Conservation (phyloP, 2,113 vertebrate genomes). For the Labeo catla region DNA sequence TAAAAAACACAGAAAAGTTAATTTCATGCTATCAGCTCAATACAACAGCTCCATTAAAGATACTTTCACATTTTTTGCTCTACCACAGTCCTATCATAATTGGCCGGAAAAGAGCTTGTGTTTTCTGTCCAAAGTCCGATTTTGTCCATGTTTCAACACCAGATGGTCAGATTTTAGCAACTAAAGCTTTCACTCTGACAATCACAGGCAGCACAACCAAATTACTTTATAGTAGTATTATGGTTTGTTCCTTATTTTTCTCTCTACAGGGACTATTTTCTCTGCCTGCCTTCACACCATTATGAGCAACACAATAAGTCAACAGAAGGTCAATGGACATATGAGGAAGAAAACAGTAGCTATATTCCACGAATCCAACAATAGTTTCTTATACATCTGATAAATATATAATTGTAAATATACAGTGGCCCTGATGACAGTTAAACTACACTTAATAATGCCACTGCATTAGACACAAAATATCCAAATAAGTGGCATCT, state of each 20-base stretch:
- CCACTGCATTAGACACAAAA: background rate
- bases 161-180: constrained; percentile 76
- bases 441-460: background rate
- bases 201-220: constrained; percentile 65
- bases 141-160: constrained; percentile 77
- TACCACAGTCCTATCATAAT: constrained; percentile 56
- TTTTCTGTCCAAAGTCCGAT: constrained; percentile 73
- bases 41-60: constrained; percentile 18
- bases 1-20: background rate
- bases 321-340: constrained; percentile 12
- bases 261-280: constrained; percentile 32
- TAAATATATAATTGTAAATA: background rate
- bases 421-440: background rate
- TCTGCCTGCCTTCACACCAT: constrained; percentile 36
- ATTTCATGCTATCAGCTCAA: background rate
- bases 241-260: constrained; percentile 39
- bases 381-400: background rate
- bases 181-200: constrained; percentile 67
- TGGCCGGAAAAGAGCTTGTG: constrained; percentile 69
- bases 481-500: background rate
- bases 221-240: constrained; percentile 47
- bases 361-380: background rate
- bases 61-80: constrained; percentile 44
- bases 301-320: constrained; percentile 32
- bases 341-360: background rate